These are phyloP conservation scores for Hololepta plana DNA, from an alignment of 2,888 invertebrate species.

Conservation along the genomic window DNA sequence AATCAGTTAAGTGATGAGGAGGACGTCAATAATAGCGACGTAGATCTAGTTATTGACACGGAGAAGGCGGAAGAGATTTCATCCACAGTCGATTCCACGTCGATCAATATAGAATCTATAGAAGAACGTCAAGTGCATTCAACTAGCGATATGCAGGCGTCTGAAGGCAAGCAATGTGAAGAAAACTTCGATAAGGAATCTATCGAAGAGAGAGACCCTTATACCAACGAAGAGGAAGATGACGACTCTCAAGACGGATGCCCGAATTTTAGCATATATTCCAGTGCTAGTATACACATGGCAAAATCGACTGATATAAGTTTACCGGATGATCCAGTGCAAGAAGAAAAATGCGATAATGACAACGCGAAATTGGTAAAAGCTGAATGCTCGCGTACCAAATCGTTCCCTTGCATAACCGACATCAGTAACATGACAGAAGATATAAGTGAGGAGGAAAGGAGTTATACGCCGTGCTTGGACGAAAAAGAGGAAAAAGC, in stretches of 20 bases:
- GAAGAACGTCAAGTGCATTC: too few relatives aligned
- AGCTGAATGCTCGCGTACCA: constrained; percentile 5
- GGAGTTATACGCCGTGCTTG: constrained; percentile 54
- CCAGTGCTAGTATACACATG: constrained; percentile 59
- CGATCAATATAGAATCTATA: background rate
- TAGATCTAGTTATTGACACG: constrained; percentile 36
- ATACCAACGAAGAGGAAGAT: constrained; percentile 30
- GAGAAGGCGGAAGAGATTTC: constrained; percentile 16
- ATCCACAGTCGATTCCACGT: constrained; percentile 9
- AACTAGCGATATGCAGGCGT: too few relatives aligned
- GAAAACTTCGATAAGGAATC: too few relatives aligned
- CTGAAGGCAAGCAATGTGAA: too few relatives aligned
- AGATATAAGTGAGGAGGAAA: constrained; percentile 46
- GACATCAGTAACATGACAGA: constrained; percentile 36
- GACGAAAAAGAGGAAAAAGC: constrained; percentile 36
- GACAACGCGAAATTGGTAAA: background rate
- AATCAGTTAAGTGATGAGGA: constrained; percentile 6
- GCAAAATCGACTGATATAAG: constrained; percentile 34
- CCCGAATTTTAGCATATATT: constrained; percentile 74
- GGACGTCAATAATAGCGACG: constrained; percentile 27
- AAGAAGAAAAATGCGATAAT: background rate
- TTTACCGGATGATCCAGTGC: background rate
- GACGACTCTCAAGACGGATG: constrained; percentile 49
- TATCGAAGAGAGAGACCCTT: too few relatives aligned
- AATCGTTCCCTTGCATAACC: constrained; percentile 18